Base-by-base conservation (phyloP, 2,797 vertebrate genomes). In the Typhlichthys eigenmanni region DNA sequence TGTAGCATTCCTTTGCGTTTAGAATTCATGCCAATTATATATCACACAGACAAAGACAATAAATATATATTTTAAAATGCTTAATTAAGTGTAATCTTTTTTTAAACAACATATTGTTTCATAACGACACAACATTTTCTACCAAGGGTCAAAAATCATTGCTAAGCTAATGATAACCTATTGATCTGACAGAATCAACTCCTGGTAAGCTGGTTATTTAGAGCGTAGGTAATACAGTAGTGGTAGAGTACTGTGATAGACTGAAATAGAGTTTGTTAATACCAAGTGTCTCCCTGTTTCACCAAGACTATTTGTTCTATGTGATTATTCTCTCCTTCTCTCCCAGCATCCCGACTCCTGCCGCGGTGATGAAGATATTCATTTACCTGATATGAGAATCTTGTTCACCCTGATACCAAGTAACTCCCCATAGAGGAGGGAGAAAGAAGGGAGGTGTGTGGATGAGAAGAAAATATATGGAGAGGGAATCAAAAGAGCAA, bases 371-470 rank as follows among this genome's bases (percentile, higher is more conserved):
- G 86, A 87, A 89, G 85, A 90, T 89, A 90, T 89, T 88, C 76
- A 90, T 88, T 89, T 87, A 87, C 82, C 86, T 82, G 83, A 91
- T 90, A 90, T 85, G 88, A 89, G 88, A 84, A 82, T 89, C 84
- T 83, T 89, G 84, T 87, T 90, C 85, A 65, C 34, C 74, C 78
- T 54, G 73, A 81, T 88, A 81, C 84, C 84, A 84, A 88, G 85
- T 89, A 85, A 89, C 84, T 84, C 68, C 14, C 54, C 76, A 84
- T 65, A 78, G 79, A 75, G 47, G 65, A 34, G 72, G 73, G 74
- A 72, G 66, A 68, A 73, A 67, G 55, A 46, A 9, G 64, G 60
- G 71, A 74, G 74, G 76, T 17, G 75, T 64, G 71, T 69, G 32
- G 16, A 24, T 6, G 64, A 32, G 54, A 54, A 12, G 9, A 32